These are phyloP conservation scores for Sciurus carolinensis DNA, from an alignment of 2,797 vertebrate genomes.

Conservation along the genomic window DNA sequence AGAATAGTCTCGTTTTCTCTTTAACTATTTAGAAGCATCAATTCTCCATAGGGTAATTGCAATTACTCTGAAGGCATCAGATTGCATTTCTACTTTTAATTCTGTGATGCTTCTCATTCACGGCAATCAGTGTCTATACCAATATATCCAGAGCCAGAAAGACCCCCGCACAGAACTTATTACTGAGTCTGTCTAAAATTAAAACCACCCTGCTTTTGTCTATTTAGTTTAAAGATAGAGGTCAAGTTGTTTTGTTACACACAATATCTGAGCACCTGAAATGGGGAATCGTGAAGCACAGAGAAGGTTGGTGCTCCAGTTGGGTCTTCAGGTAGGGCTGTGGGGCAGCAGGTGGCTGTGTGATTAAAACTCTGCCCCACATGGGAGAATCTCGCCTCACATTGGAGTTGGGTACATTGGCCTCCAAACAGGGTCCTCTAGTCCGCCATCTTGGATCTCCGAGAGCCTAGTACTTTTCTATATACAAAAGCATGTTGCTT, in stretches of 20 bases:
- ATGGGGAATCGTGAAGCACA: not conserved
- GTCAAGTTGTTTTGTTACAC: not conserved
- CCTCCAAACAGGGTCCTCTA: not conserved
- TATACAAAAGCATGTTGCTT: not conserved
- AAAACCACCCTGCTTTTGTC: not conserved
- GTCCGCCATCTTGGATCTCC: no score
- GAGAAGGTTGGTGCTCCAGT: not conserved
- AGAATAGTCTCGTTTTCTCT: not conserved
- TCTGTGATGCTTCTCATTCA: not conserved
- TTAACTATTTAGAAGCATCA: not conserved
- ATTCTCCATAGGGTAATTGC: not conserved
- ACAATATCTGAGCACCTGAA: not conserved
- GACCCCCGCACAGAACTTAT: not conserved
- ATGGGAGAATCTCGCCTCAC: not conserved
- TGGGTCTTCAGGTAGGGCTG: not conserved
- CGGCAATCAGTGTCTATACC: not conserved
- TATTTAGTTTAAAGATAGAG: not conserved
- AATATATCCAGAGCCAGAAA: not conserved
- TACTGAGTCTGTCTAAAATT: not conserved
- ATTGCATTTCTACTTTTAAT: not conserved
- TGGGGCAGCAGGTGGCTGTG: not conserved
- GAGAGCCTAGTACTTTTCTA: not conserved
- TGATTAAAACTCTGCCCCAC: not conserved
- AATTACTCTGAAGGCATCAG: not conserved
- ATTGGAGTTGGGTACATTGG: not conserved